Percentiles rank a stretch among this genome's conserved stretches.
These are phyloP conservation scores for Eupleurogrammus muticus DNA, from an alignment of 2,797 vertebrate species.

Conservation along the genomic window DNA sequence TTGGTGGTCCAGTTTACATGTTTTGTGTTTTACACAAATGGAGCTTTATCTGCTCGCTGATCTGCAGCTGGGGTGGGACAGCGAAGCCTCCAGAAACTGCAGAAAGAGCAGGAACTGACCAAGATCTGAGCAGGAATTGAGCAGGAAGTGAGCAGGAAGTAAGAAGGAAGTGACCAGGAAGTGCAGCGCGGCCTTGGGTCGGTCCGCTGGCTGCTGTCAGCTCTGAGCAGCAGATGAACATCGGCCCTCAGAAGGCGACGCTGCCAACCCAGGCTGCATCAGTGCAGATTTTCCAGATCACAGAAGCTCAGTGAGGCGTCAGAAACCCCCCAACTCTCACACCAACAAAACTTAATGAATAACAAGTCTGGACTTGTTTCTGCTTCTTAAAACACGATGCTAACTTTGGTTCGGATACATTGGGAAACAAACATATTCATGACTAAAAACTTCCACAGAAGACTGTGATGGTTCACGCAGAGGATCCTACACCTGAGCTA, in stretches of 20 bases:
- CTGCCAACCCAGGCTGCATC: constrained; percentile 4
- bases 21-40: no score
- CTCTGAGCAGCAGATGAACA: constrained; percentile 2
- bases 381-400: background rate
- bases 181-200: background rate
- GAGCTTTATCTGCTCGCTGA: no score
- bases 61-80: no score
- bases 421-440: no score
- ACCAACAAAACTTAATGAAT: background rate
- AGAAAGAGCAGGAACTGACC: background rate
- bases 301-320: constrained; percentile 1
- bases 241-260: background rate
- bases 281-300: constrained; percentile 22
- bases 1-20: no score
- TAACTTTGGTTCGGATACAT: no score
- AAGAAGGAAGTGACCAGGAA: background rate
- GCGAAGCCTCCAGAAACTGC: no score
- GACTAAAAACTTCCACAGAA: no score
- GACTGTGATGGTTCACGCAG: no score
- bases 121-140: background rate
- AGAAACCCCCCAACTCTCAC: background rate
- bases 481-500: no score
- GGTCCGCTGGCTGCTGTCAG: background rate
- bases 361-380: background rate
- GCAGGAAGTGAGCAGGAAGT: background rate